Evolutionary conservation across 2,888 invertebrate genomes (phyloP).

Genomic region (Zaprionus obscuricornis): DNA sequence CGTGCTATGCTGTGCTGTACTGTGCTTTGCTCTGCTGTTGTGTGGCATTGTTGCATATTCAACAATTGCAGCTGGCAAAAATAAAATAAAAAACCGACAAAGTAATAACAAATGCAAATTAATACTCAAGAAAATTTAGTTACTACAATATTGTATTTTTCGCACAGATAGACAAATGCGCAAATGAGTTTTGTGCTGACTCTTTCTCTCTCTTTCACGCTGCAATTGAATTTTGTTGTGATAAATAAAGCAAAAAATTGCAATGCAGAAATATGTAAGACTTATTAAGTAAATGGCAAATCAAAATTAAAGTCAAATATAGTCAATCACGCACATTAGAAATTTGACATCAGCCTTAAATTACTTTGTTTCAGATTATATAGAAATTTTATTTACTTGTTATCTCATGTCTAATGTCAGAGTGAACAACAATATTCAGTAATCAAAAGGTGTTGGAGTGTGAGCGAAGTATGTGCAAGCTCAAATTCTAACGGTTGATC

Average conservation of each 20-base stretch:
- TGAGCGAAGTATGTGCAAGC: too few relatives aligned
- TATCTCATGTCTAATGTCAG: too few relatives aligned
- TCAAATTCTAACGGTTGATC: too few relatives aligned
- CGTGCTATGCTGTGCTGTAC: background rate
- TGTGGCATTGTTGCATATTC: slow-evolving; percentile 67
- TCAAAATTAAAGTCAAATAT: too few relatives aligned
- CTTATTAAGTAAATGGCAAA: too few relatives aligned
- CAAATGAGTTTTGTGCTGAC: slow-evolving; percentile 57
- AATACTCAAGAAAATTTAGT: slow-evolving; percentile 70
- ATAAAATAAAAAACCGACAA: slow-evolving; percentile 62
- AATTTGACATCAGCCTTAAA: too few relatives aligned
- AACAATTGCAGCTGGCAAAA: slow-evolving; percentile 70
- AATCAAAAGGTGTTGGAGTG: too few relatives aligned
- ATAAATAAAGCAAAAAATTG: background rate
- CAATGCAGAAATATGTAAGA: slow-evolving; percentile 1
- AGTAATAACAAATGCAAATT: slow-evolving; percentile 79
- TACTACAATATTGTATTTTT: slow-evolving; percentile 49
- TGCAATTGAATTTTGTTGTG: slow-evolving; percentile 59
- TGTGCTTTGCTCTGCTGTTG: slow-evolving; percentile 13
- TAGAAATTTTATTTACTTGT: too few relatives aligned
- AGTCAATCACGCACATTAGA: too few relatives aligned
- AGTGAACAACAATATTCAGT: too few relatives aligned
- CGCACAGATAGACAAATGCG: slow-evolving; percentile 44
- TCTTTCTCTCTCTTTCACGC: background rate
- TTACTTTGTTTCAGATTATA: too few relatives aligned